Evolutionary conservation across 2,888 invertebrate species (phyloP), one percentile per base, ranked within the genome.

Genomic region (Crocallis elinguaria): DNA sequence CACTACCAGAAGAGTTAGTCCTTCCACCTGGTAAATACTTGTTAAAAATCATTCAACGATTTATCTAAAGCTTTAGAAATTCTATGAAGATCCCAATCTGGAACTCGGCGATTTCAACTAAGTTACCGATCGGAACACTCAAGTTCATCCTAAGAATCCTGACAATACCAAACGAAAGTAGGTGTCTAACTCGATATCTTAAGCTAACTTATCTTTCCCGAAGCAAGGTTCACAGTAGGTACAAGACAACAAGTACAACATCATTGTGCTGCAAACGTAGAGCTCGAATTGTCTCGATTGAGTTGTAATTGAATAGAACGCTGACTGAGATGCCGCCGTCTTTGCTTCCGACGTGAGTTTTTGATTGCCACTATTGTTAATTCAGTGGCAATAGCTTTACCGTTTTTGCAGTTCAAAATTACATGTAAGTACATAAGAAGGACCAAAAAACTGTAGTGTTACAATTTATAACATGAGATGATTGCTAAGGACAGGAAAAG

Each of bases 181-280:
- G 23, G 14, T 35, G 33, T 36, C 29, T 27, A 42, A 42, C 41
- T 42, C 30, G 30, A 30, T 42, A 42, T 30, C 41, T 16, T 37
- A 41, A 17, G n/a, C 23, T 49, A 41, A 33, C 38, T 49, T 29
- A 11, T 6, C 13, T 35, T 25, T 14, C 16, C 14, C 30, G 27
- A 13, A n/a, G 27, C 21, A 27, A 33, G 17, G 11, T 21, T 48
- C 48, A 4, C 27, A 27, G 19, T n/a, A n/a, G n/a, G n/a, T n/a
- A n/a, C n/a, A n/a, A n/a, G n/a, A n/a, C n/a, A n/a, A n/a, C n/a
- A n/a, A n/a, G n/a, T 37, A 33, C 25, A 1, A 5, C 19, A 8
- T 33, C 12, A 41, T 27, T 49, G 39, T 33, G 23, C 32, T 30
- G 17, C 25, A 33, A 39, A 14, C 19, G 6, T 3, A 19, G 9